phyloP scores from a whole-genome alignment of 2,888 invertebrate genomes.

The Oscheius sp. region DNA sequence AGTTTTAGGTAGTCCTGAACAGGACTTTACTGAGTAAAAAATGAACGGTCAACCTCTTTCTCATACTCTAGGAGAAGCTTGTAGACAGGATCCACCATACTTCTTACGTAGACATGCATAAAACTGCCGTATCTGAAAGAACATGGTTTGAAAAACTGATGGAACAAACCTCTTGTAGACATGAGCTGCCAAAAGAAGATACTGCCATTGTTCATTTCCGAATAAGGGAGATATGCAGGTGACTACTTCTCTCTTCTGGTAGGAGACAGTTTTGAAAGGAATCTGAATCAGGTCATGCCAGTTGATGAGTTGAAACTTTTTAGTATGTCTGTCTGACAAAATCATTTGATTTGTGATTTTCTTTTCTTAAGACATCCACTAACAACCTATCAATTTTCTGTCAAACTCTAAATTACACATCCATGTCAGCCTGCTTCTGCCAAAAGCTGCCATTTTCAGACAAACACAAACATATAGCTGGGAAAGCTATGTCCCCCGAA shows the following conservation, averaged over 20 bases:
- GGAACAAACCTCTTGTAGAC: conserved; percentile 43
- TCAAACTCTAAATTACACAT: no score
- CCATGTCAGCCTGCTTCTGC: no score
- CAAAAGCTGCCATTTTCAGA: no score
- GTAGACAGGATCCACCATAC: conserved; percentile 42
- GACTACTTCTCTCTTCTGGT: conserved; percentile 43
- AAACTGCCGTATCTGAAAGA: conserved; percentile 46
- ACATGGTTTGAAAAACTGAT: neutral
- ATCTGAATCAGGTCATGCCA: conserved; percentile 40
- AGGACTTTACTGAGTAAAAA: neutral
- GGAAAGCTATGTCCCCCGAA: no score
- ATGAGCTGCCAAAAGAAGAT: conserved; percentile 45
- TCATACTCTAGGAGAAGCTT: conserved; percentile 17
- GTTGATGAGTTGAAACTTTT: neutral
- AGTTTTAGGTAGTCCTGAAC: conserved; percentile 43
- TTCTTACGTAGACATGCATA: conserved; percentile 52
- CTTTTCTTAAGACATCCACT: no score
- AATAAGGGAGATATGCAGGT: conserved; percentile 57
- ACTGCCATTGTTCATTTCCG: conserved; percentile 56
- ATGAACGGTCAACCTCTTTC: conserved; percentile 16
- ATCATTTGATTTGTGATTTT: no score
- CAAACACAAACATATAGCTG: no score
- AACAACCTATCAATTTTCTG: no score
- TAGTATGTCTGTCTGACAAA: no score
- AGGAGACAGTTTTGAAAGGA: conserved; percentile 38